These are phyloP conservation scores for Blomia tropicalis DNA, from an alignment of 2,888 invertebrate species.

Conservation along the genomic window DNA sequence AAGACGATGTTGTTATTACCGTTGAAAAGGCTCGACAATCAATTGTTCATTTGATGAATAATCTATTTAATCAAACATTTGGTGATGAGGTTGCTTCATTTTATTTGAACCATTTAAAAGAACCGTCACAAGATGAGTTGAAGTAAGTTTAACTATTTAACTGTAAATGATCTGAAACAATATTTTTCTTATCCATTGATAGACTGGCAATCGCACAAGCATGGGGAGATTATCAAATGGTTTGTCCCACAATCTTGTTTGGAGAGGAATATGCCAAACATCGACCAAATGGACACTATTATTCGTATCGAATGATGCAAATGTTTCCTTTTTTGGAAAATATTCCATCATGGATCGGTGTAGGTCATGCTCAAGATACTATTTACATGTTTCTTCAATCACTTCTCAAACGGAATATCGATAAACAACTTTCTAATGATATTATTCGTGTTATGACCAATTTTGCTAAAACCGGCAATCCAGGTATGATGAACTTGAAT, in stretches of 20 bases:
- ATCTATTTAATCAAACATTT: too few relatives aligned
- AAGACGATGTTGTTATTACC: background rate
- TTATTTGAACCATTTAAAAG: background rate
- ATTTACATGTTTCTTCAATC: background rate
- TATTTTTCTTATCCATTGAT: too few relatives aligned
- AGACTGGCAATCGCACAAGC: background rate
- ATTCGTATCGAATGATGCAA: background rate
- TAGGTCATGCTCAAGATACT: background rate
- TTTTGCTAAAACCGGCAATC: slow-evolving; percentile 2
- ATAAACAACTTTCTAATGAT: background rate
- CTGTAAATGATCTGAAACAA: too few relatives aligned
- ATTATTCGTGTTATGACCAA: background rate
- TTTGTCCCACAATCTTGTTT: background rate
- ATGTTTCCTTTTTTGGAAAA: background rate
- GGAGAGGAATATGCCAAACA: background rate
- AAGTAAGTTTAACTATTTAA: too few relatives aligned
- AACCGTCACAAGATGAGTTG: background rate
- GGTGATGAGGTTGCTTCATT: background rate
- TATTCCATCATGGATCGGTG: background rate
- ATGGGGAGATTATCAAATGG: background rate
- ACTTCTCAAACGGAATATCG: background rate
- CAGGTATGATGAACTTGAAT: background rate
- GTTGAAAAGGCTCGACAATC: too few relatives aligned
- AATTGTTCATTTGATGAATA: too few relatives aligned
- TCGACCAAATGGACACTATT: too few relatives aligned